Evolutionary conservation across 2,888 invertebrate species (phyloP).

Genomic region (Leucozona laternaria): DNA sequence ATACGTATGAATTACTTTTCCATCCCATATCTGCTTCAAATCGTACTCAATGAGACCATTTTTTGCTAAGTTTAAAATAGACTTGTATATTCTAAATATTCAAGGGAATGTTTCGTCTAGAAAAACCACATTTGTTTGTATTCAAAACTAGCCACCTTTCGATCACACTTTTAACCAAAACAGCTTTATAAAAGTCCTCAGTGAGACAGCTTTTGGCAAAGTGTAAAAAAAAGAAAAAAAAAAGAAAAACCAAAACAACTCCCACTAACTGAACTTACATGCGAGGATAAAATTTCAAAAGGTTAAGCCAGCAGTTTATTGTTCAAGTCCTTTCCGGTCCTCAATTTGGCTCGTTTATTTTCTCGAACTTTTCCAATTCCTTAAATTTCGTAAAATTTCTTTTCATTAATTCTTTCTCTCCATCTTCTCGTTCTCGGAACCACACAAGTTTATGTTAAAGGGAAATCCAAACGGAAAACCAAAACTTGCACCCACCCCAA

Average conservation of each 20-base stretch:
- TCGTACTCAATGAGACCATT: too few relatives aligned
- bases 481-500: slow-evolving; percentile 43
- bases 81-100: too few relatives aligned
- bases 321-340: slow-evolving; percentile 44
- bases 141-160: not conserved
- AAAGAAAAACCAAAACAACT: slow-evolving; percentile 11
- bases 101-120: too few relatives aligned
- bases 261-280: slow-evolving; percentile 49
- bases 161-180: not conserved
- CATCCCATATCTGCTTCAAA: too few relatives aligned
- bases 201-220: not conserved
- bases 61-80: too few relatives aligned
- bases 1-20: too few relatives aligned
- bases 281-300: slow-evolving; percentile 25
- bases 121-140: too few relatives aligned
- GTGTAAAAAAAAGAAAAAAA: not conserved
- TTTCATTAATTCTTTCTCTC: slow-evolving; percentile 18
- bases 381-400: slow-evolving; percentile 33
- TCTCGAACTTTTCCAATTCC: slow-evolving; percentile 44
- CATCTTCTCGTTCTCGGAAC: not conserved
- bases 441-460: slow-evolving; percentile 35
- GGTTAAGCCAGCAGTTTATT: slow-evolving; percentile 49
- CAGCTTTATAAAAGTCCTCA: not conserved
- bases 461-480: slow-evolving; percentile 43
- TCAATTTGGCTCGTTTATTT: slow-evolving; percentile 42